These are phyloP conservation scores for Chroicocephalus ridibundus DNA, from an alignment of 2,113 vertebrate genomes.

Conservation along the genomic window DNA sequence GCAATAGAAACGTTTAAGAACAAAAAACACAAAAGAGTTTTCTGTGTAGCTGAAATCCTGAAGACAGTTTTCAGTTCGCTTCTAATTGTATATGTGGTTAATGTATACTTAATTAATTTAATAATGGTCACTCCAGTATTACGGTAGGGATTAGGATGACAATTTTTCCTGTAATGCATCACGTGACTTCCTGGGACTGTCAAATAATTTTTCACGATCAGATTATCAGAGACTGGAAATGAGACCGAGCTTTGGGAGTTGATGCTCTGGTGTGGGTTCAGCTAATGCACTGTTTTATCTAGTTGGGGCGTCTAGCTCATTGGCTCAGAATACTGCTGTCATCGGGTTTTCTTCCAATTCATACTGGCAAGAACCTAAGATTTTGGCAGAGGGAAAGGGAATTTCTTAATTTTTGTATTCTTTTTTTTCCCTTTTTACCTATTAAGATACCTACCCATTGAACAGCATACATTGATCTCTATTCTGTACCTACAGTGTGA, in stretches of 20 bases:
- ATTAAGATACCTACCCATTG: not conserved
- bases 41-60: not conserved
- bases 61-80: not conserved
- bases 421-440: not conserved
- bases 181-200: not conserved
- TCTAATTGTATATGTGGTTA: not conserved
- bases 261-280: not conserved
- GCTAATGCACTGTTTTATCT: not conserved
- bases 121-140: not conserved
- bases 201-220: not conserved
- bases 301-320: not conserved
- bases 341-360: not conserved
- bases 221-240: constrained; percentile 22
- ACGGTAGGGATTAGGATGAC: not conserved
- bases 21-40: not conserved
- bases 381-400: not conserved
- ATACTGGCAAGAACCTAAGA: not conserved
- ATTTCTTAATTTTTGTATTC: not conserved
- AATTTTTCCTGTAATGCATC: constrained; percentile 29
- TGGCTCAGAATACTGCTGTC: not conserved
- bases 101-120: constrained; percentile 10
- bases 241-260: not conserved
- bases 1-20: not conserved
- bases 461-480: not conserved
- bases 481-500: not conserved